Percentiles rank a stretch among this genome's conserved stretches.
Conservation (phyloP, 2,113 vertebrate genomes). For the Mirza zaza region DNA sequence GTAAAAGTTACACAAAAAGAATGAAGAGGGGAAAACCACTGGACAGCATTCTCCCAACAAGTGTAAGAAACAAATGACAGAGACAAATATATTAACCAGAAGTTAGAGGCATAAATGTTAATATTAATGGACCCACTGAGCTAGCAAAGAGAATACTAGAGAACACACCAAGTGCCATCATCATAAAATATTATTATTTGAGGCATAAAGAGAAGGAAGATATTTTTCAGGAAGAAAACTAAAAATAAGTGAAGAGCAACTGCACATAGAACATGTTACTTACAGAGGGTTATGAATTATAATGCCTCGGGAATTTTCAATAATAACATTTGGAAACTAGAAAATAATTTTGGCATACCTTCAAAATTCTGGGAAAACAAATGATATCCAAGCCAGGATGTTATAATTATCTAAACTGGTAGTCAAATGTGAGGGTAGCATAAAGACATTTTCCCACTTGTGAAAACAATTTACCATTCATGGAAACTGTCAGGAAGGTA, state of each 20-base stretch:
- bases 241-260: background rate
- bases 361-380: background rate
- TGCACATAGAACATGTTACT: background rate
- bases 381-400: background rate
- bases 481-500: background rate
- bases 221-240: background rate
- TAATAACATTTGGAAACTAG: background rate
- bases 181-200: background rate
- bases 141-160: background rate
- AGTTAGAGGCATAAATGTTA: background rate
- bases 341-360: background rate
- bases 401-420: constrained; percentile 3
- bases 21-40: background rate
- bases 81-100: background rate
- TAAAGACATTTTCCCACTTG: background rate
- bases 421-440: background rate
- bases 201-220: background rate
- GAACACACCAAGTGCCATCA: background rate
- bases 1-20: background rate
- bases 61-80: background rate
- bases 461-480: background rate
- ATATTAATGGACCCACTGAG: background rate
- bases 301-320: background rate
- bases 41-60: background rate
- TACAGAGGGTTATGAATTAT: background rate